Conservation (phyloP, 2,113 vertebrate genomes). For the Donacobius atricapilla region DNA sequence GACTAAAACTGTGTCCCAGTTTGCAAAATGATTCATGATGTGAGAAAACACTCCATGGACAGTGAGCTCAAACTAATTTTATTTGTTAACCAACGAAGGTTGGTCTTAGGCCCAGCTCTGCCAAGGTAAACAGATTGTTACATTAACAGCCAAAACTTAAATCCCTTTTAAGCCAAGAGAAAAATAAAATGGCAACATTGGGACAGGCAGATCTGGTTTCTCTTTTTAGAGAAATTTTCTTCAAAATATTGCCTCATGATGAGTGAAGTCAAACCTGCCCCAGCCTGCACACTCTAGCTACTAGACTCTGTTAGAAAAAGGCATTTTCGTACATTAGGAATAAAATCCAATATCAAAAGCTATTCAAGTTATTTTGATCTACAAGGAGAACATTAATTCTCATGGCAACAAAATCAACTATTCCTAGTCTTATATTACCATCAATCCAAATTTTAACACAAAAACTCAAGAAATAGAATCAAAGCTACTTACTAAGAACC, state of each 20-base stretch:
- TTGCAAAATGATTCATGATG: not conserved
- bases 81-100: not conserved
- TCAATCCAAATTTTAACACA: not conserved
- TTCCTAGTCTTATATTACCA: not conserved
- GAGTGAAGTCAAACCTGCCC: not conserved
- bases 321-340: not conserved
- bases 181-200: not conserved
- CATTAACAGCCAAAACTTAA: constrained; percentile 13
- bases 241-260: not conserved
- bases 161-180: not conserved
- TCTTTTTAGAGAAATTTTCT: not conserved
- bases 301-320: not conserved
- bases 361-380: constrained; percentile 11
- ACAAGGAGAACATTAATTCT: not conserved
- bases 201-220: not conserved
- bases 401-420: constrained; percentile 13
- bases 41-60: not conserved
- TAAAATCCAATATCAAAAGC: not conserved
- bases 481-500: constrained; percentile 4
- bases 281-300: not conserved
- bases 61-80: not conserved
- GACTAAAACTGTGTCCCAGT: not conserved
- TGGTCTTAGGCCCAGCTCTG: not conserved
- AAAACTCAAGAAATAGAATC: not conserved
- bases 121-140: constrained; percentile 52